Evolutionary conservation across 1,140 invertebrate genomes (phyloP).

Genomic region (Diploscapter pachys): DNA sequence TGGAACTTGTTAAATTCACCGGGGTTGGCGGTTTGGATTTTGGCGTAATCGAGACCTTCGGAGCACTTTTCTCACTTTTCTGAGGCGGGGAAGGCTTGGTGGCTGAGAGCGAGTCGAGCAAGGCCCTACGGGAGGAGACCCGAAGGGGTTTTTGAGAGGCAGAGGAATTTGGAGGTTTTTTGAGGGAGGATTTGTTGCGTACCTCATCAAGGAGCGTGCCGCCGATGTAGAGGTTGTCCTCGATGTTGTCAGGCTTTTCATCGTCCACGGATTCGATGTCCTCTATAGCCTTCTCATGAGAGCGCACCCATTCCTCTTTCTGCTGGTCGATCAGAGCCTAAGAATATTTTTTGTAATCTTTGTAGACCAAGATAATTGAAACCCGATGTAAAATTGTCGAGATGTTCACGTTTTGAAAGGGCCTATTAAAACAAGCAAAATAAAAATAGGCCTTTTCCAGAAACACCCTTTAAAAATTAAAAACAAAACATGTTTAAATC

Average conservation of each 20-base stretch:
- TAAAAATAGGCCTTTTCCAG: background rate
- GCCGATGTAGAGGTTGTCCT: slow-evolving; percentile 15
- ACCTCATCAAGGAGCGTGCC: slow-evolving; percentile 26
- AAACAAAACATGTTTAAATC: background rate
- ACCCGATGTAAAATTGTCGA: background rate
- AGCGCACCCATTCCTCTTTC: slow-evolving; percentile 38
- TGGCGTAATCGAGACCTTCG: slow-evolving; percentile 6
- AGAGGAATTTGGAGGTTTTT: slow-evolving; percentile 14
- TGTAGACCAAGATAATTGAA: background rate
- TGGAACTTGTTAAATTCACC: background rate
- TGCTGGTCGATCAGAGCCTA: slow-evolving; percentile 36
- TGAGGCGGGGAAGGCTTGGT: slow-evolving; percentile 8
- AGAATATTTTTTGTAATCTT: slow-evolving; percentile 5
- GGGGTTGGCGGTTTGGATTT: background rate
- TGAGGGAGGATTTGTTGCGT: slow-evolving; percentile 15
- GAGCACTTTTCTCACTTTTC: slow-evolving; percentile 2
- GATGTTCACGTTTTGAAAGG: background rate
- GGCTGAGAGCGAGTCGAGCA: background rate
- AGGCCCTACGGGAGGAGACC: slow-evolving; percentile 5
- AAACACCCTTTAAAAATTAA: background rate
- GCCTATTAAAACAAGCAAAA: background rate
- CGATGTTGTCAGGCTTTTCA: background rate
- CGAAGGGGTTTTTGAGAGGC: slow-evolving; percentile 24
- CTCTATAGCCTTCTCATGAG: slow-evolving; percentile 35
- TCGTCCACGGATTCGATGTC: background rate